phyloP scores from a whole-genome alignment of 2,888 invertebrate genomes.

The Pardosa pseudoannulata region DNA sequence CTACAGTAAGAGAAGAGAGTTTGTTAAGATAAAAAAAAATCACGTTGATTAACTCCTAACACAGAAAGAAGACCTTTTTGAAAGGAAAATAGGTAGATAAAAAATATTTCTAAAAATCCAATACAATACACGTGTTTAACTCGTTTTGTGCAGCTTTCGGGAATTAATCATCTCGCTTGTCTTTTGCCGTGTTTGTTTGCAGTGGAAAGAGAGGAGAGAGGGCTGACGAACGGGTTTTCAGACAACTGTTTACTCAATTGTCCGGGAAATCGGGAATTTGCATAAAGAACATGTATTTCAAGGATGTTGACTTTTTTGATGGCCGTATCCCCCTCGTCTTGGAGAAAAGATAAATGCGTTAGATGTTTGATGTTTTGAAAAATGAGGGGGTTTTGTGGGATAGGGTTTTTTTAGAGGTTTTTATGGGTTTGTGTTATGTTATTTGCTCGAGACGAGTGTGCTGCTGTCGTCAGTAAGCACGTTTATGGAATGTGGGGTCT shows the following conservation, averaged over 20 bases:
- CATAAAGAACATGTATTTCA: slow-evolving; percentile 8
- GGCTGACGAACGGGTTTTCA: background rate
- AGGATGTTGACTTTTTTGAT: slow-evolving; percentile 11
- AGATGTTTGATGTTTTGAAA: no score
- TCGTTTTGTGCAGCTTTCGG: background rate
- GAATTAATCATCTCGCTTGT: slow-evolving; percentile 4
- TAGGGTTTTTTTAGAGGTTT: no score
- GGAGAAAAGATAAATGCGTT: no score
- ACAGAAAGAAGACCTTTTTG: background rate
- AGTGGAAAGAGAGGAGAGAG: background rate
- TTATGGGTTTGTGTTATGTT: no score
- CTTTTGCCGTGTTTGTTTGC: background rate
- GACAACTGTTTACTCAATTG: slow-evolving; percentile 12
- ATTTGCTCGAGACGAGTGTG: no score
- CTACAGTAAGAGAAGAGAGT: background rate
- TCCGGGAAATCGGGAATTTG: background rate
- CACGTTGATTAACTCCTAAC: background rate
- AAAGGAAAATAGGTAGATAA: background rate
- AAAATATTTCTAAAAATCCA: slow-evolving; percentile 8
- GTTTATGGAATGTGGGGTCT: no score
- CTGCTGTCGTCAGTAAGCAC: no score
- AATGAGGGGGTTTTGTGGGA: no score
- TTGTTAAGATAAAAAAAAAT: background rate
- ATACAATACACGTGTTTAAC: slow-evolving; percentile 15
- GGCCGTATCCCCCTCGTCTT: no score